Evolutionary conservation across 2,888 invertebrate genomes (phyloP).

Genomic region (Orthosia incerta): DNA sequence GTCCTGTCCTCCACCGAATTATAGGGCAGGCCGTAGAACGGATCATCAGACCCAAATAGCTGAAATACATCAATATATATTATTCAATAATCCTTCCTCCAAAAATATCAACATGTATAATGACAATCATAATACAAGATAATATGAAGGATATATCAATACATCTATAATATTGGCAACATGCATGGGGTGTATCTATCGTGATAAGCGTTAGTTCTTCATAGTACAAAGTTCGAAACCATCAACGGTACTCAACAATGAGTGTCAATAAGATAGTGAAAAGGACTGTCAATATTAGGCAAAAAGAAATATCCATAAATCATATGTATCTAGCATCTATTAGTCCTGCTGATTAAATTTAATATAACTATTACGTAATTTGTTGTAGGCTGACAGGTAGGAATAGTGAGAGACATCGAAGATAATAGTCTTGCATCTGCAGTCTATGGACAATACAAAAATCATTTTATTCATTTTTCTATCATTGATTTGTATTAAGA

Average conservation of each 20-base stretch:
- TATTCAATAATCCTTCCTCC: slow-evolving; percentile 16
- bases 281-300: slow-evolving; percentile 16
- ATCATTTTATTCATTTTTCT: slow-evolving; percentile 62
- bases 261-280: slow-evolving; percentile 10
- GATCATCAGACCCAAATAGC: slow-evolving; percentile 89
- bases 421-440: slow-evolving; percentile 79
- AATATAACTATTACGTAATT: slow-evolving; percentile 79
- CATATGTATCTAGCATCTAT: slow-evolving; percentile 62
- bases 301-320: slow-evolving; percentile 54
- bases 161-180: slow-evolving; percentile 16
- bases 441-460: slow-evolving; percentile 85
- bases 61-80: slow-evolving; percentile 72
- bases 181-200: slow-evolving; percentile 16
- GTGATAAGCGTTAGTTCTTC: slow-evolving; percentile 21
- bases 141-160: slow-evolving; percentile 51
- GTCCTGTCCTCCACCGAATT: slow-evolving; percentile 82
- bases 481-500: slow-evolving; percentile 25
- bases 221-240: slow-evolving; percentile 24
- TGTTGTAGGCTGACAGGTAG: slow-evolving; percentile 77
- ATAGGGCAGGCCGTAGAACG: slow-evolving; percentile 88
- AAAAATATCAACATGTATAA: slow-evolving; percentile 30
- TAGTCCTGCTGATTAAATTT: slow-evolving; percentile 66
- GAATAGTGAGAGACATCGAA: slow-evolving; percentile 79
- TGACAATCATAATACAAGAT: slow-evolving; percentile 58
- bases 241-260: slow-evolving; percentile 32